phyloP scores from a whole-genome alignment of 2,113 vertebrate species.

The Coptodon bakossiorum region DNA sequence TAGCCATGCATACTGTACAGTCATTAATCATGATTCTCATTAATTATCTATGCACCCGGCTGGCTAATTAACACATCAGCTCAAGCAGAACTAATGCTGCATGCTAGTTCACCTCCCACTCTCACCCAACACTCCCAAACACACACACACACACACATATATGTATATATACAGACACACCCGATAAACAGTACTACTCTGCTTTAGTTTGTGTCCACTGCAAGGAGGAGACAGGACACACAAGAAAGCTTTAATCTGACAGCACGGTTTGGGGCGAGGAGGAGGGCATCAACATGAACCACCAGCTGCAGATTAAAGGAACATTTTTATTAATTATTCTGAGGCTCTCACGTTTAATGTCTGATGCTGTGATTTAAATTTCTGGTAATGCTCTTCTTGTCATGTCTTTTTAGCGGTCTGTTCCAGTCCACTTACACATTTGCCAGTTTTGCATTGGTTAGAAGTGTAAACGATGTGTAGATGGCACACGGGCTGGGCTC shows the following conservation, averaged over 20 bases:
- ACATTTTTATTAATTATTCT: neutral
- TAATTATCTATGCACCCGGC: slow-evolving; percentile 69
- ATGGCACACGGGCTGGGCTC: neutral
- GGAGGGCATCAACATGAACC: neutral
- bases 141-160: neutral
- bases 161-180: neutral
- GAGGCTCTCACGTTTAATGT: neutral
- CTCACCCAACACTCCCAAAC: slow-evolving; percentile 16
- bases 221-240: neutral
- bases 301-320: neutral
- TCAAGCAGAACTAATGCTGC: slow-evolving; percentile 69
- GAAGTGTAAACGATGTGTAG: neutral
- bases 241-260: neutral
- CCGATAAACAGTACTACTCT: neutral
- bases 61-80: slow-evolving; percentile 76
- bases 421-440: neutral
- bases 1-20: slow-evolving; percentile 52
- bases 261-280: neutral
- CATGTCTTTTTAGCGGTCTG: neutral
- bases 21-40: slow-evolving; percentile 75
- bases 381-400: neutral
- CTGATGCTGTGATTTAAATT: neutral
- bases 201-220: neutral
- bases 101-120: slow-evolving; percentile 64
- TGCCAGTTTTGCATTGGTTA: neutral